Percentiles rank a stretch among this genome's conserved stretches.
Conservation (phyloP, 1,140 invertebrate species). For the Drosophila lacteicornis region DNA sequence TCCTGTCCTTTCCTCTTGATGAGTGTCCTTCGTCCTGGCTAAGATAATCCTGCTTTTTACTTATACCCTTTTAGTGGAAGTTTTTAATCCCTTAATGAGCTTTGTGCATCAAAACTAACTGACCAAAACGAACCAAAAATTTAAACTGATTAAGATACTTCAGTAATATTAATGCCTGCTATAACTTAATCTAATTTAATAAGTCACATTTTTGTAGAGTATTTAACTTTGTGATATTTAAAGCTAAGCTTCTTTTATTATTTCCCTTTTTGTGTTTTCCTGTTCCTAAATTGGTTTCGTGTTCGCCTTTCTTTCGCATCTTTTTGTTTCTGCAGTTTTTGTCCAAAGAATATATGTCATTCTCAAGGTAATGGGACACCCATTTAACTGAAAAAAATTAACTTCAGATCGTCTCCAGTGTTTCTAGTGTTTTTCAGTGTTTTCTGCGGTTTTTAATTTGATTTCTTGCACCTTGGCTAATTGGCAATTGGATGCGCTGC, state of each 20-base stretch:
- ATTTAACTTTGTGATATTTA: background rate
- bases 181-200: background rate
- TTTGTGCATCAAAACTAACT: background rate
- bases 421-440: background rate
- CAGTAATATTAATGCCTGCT: too few relatives aligned
- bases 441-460: slow-evolving; percentile 47
- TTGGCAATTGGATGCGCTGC: slow-evolving; percentile 66
- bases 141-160: background rate
- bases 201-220: background rate
- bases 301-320: slow-evolving; percentile 39
- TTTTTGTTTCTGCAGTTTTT: slow-evolving; percentile 10
- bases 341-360: slow-evolving; percentile 1
- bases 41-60: background rate
- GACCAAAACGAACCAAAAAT: too few relatives aligned
- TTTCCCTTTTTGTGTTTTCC: slow-evolving; percentile 14
- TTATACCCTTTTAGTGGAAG: background rate
- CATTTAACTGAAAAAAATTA: background rate
- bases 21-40: slow-evolving; percentile 19
- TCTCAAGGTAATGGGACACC: slow-evolving; percentile 10
- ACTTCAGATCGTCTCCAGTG: background rate
- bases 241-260: background rate
- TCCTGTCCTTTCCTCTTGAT: slow-evolving; percentile 29
- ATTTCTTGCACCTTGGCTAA: slow-evolving; percentile 74
- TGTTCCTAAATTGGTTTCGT: slow-evolving; percentile 70
- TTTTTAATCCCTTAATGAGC: background rate